Evolutionary conservation across 1,140 invertebrate species (phyloP).

Genomic region (Homalodisca vitripennis): DNA sequence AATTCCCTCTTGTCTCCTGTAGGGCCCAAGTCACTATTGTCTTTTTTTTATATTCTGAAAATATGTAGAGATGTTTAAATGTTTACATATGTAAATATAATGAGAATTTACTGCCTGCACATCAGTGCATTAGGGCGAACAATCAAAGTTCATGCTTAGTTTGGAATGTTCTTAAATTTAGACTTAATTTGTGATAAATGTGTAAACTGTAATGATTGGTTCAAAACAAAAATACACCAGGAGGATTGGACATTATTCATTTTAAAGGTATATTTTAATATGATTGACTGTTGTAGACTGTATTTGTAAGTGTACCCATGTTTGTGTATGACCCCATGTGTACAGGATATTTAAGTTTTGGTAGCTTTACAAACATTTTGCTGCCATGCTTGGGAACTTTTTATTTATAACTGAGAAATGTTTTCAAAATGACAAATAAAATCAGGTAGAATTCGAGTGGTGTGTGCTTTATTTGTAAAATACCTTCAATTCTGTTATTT

Average conservation of each 20-base stretch:
- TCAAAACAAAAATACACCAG: too few species aligned
- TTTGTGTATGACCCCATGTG: slow-evolving; percentile 2
- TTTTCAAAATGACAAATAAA: slow-evolving; percentile 30
- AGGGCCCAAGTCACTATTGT: background rate
- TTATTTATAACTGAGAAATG: slow-evolving; percentile 29
- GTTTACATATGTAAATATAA: slow-evolving; percentile 13
- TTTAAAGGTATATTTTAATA: slow-evolving; percentile 20
- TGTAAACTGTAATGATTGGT: too few species aligned
- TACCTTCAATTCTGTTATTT: background rate
- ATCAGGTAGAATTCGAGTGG: slow-evolving; percentile 22
- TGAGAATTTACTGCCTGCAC: slow-evolving; percentile 23
- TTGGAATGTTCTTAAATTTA: background rate
- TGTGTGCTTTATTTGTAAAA: slow-evolving; percentile 15
- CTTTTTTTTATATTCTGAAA: slow-evolving; percentile 11
- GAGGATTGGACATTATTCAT: too few species aligned
- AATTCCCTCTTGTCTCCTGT: slow-evolving; percentile 9
- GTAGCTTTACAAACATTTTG: slow-evolving; percentile 18
- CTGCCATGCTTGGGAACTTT: slow-evolving; percentile 20
- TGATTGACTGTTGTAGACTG: slow-evolving; percentile 23
- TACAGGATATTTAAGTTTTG: slow-evolving; percentile 17
- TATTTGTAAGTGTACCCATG: slow-evolving; percentile 15
- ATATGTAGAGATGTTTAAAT: background rate
- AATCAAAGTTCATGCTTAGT: slow-evolving; percentile 14
- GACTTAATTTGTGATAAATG: background rate
- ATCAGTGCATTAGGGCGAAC: slow-evolving; percentile 6